These are phyloP conservation scores for Stenodera caucasica DNA, from an alignment of 2,888 invertebrate genomes.

Conservation along the genomic window DNA sequence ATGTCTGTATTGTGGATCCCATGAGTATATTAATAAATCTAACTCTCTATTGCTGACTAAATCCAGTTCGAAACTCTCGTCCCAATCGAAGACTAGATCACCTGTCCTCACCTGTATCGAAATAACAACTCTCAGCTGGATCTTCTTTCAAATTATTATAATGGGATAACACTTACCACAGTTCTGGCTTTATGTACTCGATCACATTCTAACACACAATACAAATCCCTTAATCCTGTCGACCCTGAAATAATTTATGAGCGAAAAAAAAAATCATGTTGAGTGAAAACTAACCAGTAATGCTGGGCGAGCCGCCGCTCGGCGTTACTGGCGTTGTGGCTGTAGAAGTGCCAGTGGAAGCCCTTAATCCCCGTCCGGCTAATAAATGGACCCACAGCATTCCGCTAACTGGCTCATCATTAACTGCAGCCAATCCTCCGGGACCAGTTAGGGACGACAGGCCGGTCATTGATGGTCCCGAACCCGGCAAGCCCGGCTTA, in stretches of 20 bases:
- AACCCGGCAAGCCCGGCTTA: slow-evolving; percentile 62
- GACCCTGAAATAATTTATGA: slow-evolving; percentile 55
- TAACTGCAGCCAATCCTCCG: slow-evolving; percentile 50
- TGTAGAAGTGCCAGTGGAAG: slow-evolving; percentile 70
- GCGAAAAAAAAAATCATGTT: background rate
- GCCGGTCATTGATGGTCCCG: slow-evolving; percentile 53
- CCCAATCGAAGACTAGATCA: slow-evolving; percentile 98
- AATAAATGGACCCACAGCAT: slow-evolving; percentile 88
- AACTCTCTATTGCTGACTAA: slow-evolving; percentile 92
- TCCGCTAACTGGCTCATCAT: slow-evolving; percentile 72
- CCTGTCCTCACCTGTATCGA: slow-evolving; percentile 76
- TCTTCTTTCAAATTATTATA: background rate
- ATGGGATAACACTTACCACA: slow-evolving; percentile 75
- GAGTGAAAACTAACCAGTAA: slow-evolving; percentile 38
- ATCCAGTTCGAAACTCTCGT: slow-evolving; percentile 97
- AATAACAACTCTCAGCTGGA: slow-evolving; percentile 13
- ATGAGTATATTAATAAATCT: slow-evolving; percentile 96
- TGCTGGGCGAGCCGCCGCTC: slow-evolving; percentile 57
- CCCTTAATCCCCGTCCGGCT: slow-evolving; percentile 83
- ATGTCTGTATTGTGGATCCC: slow-evolving; percentile 98
- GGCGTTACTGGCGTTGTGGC: slow-evolving; percentile 71
- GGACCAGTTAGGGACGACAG: slow-evolving; percentile 54
- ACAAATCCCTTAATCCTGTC: slow-evolving; percentile 77
- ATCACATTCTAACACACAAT: slow-evolving; percentile 97
- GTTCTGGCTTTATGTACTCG: slow-evolving; percentile 95